Evolutionary conservation across 2,797 vertebrate species (phyloP).

Genomic region (Alosa sapidissima): DNA sequence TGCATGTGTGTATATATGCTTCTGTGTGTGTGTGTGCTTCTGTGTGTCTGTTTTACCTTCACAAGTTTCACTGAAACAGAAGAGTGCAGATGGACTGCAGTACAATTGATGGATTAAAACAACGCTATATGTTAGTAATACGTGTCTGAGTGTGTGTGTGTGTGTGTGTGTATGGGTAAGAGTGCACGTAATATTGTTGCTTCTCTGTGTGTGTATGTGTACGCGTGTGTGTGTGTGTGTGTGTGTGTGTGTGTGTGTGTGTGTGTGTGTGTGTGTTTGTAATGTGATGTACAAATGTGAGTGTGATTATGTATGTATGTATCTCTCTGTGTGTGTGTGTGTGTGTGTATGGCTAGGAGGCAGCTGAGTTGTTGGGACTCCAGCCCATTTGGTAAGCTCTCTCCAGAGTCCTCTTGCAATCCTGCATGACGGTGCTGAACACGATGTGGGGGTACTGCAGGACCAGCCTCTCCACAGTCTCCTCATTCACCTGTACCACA

Average conservation of each 20-base stretch:
- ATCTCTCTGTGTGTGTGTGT: constrained; percentile 35
- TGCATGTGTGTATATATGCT: background rate
- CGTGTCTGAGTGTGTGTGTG: background rate
- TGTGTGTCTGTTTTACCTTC: constrained; percentile 25
- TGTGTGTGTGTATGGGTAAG: background rate
- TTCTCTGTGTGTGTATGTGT: constrained; percentile 23
- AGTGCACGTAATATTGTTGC: background rate
- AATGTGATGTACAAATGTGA: constrained; percentile 31
- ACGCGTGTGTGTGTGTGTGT: constrained; percentile 14
- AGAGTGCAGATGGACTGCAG: constrained; percentile 23
- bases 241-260: background rate
- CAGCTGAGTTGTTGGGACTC: constrained; percentile 90
- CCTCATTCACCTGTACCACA: constrained; percentile 87
- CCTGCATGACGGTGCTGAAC: constrained; percentile 98
- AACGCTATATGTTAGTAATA: background rate
- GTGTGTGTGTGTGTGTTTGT: background rate
- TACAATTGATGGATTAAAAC: constrained; percentile 13
- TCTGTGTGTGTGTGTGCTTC: constrained; percentile 25
- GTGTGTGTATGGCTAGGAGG: constrained; percentile 76
- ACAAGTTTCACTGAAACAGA: background rate
- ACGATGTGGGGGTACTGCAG: constrained; percentile 96
- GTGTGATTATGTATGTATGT: constrained; percentile 24
- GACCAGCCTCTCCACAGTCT: constrained; percentile 94
- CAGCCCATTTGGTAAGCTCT: constrained; percentile 99
- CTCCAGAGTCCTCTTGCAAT: constrained; percentile 98